Evolutionary conservation across 2,888 invertebrate genomes (phyloP).

Genomic region (Pantelozetes paolii): DNA sequence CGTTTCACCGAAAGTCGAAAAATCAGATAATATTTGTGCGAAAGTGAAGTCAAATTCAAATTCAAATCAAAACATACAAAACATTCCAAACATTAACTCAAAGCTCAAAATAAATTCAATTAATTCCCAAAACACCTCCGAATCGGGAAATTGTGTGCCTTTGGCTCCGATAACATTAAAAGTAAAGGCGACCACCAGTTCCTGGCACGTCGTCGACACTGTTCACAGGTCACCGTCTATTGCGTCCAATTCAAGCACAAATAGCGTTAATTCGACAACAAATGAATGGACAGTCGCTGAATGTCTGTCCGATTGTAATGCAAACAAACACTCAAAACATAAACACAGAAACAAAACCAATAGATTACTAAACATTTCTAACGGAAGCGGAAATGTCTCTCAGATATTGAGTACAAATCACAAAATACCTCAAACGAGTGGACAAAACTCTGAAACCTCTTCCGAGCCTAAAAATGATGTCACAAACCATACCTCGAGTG

Average conservation of each 20-base stretch:
- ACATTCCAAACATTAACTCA: background rate
- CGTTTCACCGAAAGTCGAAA: background rate
- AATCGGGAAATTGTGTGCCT: background rate
- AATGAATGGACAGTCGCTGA: slow-evolving; percentile 49
- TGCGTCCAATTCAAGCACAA: slow-evolving; percentile 51
- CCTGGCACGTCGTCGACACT: slow-evolving; percentile 51
- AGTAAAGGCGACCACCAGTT: slow-evolving; percentile 48
- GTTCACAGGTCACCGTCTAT: slow-evolving; percentile 51
- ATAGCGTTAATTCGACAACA: slow-evolving; percentile 53
- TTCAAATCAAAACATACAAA: background rate
- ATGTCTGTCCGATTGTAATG: background rate
- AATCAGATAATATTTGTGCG: background rate
- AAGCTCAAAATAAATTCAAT: background rate
- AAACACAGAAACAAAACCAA: background rate
- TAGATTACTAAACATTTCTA: background rate
- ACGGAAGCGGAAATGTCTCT: background rate
- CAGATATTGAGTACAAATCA: slow-evolving; percentile 18
- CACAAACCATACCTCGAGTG: background rate
- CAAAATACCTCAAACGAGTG: slow-evolving; percentile 18
- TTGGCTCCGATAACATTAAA: slow-evolving; percentile 30
- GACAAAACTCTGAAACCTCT: background rate
- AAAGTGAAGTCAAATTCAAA: background rate
- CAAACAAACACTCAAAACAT: slow-evolving; percentile 10
- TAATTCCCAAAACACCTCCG: background rate
- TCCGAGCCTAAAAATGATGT: background rate